Percentiles rank a stretch among this genome's conserved stretches.
Conservation (phyloP, 2,888 invertebrate genomes). For the Drosophila bunnanda region DNA sequence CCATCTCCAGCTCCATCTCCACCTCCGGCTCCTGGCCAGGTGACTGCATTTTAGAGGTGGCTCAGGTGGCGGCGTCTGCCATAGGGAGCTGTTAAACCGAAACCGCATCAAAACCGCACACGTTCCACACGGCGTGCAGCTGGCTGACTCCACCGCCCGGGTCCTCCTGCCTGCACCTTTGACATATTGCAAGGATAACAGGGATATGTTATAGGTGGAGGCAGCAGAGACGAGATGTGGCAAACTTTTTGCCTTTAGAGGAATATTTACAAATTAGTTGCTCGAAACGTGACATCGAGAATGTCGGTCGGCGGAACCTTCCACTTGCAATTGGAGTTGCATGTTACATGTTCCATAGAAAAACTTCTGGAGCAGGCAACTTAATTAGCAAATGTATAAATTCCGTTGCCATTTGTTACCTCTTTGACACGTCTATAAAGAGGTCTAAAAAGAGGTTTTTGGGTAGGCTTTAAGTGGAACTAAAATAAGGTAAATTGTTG, state of each 20-base stretch:
- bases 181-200: constrained; percentile 60
- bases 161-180: constrained; percentile 53
- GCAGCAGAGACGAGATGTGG: neutral
- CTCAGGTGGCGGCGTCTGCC: constrained; percentile 34
- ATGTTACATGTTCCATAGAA: constrained; percentile 32
- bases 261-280: constrained; percentile 79
- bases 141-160: constrained; percentile 14
- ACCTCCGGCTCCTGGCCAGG: constrained; percentile 40
- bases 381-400: constrained; percentile 78
- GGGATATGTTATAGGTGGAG: neutral
- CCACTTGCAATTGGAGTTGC: constrained; percentile 31
- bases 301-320: constrained; percentile 40
- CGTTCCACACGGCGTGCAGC: constrained; percentile 73
- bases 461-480: neutral
- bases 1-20: constrained; percentile 35
- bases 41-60: constrained; percentile 50
- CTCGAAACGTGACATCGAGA: constrained; percentile 72
- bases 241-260: constrained; percentile 55
- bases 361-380: constrained; percentile 61
- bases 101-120: constrained; percentile 74
- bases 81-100: constrained; percentile 63
- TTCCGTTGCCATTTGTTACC: constrained; percentile 70
- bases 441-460: neutral
- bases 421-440: constrained; percentile 1
- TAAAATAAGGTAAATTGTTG: too few relatives aligned